These are phyloP conservation scores for Ianthella basta DNA, from an alignment of 37 sponge, comb jelly and placozoan genomes.

Conservation along the genomic window DNA sequence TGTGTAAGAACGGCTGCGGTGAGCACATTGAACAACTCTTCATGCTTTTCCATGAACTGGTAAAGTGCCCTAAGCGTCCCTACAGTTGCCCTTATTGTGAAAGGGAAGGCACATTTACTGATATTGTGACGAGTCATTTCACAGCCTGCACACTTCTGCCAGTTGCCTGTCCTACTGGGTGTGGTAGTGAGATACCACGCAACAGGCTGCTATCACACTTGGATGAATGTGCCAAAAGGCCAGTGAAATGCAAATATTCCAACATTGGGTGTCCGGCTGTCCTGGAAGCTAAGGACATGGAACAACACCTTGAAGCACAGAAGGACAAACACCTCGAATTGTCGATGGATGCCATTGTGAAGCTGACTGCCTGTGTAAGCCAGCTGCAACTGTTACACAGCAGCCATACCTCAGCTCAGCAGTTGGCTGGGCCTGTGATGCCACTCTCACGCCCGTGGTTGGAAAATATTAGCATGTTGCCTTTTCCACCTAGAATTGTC, in stretches of 20 bases:
- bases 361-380: background rate
- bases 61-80: background rate
- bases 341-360: conserved; percentile 4
- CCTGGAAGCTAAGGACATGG: background rate
- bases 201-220: background rate
- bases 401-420: background rate
- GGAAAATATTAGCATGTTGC: background rate
- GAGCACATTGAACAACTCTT: background rate
- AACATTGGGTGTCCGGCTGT: background rate
- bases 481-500: background rate
- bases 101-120: background rate
- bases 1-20: background rate
- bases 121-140: too few species aligned
- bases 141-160: too few species aligned
- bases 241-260: background rate
- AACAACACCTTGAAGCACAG: background rate
- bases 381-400: background rate
- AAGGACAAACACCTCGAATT: conserved; percentile 15
- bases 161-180: too few species aligned
- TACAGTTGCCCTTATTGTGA: background rate
- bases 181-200: too few species aligned
- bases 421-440: background rate
- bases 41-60: background rate
- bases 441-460: background rate
- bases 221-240: background rate